Conservation (phyloP, 2,888 invertebrate species). For the Anoncus sp. region DNA sequence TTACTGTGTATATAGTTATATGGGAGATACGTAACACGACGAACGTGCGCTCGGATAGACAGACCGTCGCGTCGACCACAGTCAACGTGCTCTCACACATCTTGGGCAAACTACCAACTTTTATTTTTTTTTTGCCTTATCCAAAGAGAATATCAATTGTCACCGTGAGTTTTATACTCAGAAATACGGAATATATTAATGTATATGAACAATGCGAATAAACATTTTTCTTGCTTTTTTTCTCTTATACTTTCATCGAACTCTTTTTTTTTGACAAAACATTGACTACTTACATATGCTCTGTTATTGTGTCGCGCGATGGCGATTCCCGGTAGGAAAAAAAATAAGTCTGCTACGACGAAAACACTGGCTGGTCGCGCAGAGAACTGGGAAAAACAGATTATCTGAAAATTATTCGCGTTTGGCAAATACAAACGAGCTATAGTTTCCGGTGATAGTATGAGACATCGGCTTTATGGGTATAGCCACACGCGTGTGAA, state of each 20-base stretch:
- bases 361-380: not conserved
- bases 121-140: slow-evolving; percentile 8
- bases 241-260: too few relatives aligned
- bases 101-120: slow-evolving; percentile 17
- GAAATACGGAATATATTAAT: slow-evolving; percentile 9
- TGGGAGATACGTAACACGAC: slow-evolving; percentile 6
- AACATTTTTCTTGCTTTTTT: not conserved
- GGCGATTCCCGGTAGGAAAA: not conserved
- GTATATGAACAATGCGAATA: not conserved
- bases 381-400: not conserved
- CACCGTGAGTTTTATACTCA: not conserved
- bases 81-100: slow-evolving; percentile 37
- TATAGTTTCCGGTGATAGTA: not conserved
- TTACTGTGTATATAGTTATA: not conserved
- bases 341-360: not conserved
- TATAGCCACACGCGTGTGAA: not conserved
- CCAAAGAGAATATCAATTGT: slow-evolving; percentile 2
- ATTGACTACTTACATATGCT: too few relatives aligned
- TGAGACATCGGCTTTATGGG: not conserved
- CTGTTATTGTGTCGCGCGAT: not conserved
- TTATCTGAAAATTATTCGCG: not conserved
- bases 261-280: too few relatives aligned
- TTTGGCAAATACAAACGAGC: not conserved
- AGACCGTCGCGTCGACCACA: slow-evolving; percentile 54
- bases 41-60: slow-evolving; percentile 53